Conservation (phyloP, 1,140 invertebrate species). For the Scylla paramamosain region DNA sequence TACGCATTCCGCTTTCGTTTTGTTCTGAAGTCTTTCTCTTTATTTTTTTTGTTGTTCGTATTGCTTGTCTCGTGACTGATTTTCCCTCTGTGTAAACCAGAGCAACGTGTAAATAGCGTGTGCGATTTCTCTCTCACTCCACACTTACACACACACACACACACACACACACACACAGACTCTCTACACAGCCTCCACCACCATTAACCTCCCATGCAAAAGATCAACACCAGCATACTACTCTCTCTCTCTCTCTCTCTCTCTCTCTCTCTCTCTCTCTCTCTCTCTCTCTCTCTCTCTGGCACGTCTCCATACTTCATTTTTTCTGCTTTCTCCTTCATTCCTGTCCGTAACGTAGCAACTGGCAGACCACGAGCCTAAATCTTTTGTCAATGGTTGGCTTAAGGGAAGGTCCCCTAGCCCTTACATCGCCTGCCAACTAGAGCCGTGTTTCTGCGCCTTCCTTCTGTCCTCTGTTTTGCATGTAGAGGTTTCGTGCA, state of each 20-base stretch:
- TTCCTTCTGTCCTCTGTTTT: too few relatives aligned
- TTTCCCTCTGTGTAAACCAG: background rate
- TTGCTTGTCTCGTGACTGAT: background rate
- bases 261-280: background rate
- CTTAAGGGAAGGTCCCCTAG: too few relatives aligned
- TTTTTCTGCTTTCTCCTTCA: too few relatives aligned
- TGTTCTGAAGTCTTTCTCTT: background rate
- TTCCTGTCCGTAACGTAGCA: too few relatives aligned
- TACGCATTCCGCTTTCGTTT: background rate
- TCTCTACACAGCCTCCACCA: background rate
- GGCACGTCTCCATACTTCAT: background rate
- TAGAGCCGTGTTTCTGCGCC: too few relatives aligned
- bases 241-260: background rate
- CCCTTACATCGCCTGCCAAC: too few relatives aligned
- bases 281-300: background rate
- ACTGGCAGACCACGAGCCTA: too few relatives aligned
- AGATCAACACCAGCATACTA: background rate
- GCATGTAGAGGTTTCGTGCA: too few relatives aligned
- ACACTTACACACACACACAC: background rate
- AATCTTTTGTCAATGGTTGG: too few relatives aligned
- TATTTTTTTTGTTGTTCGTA: background rate
- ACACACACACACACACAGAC: background rate
- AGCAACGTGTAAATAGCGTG: background rate
- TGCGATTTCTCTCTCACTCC: background rate
- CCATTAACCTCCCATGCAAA: background rate